Evolutionary conservation across 2,888 invertebrate species (phyloP).

Genomic region (Drosophila koepferae): DNA sequence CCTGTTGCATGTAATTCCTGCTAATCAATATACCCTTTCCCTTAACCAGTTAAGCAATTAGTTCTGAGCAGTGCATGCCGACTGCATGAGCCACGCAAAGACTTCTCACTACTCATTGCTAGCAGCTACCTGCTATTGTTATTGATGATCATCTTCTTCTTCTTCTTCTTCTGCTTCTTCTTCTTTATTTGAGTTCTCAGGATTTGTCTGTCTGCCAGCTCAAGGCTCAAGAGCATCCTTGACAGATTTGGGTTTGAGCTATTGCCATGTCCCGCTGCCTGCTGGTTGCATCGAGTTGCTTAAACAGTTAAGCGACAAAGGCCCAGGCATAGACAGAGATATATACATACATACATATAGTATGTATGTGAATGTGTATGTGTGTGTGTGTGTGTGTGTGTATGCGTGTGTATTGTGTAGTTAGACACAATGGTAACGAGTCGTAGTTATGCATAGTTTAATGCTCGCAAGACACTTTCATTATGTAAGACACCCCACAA

Average conservation of each 20-base stretch:
- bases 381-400: neutral
- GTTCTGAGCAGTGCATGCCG: neutral
- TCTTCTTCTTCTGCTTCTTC: neutral
- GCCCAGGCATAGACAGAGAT: neutral
- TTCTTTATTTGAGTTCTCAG: conserved; percentile 15
- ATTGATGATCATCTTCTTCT: neutral
- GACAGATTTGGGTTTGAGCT: conserved; percentile 30
- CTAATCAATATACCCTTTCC: neutral
- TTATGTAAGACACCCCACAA: conserved; percentile 30
- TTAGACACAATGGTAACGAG: conserved; percentile 10
- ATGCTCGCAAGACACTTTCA: conserved; percentile 21
- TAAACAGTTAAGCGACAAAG: conserved; percentile 13
- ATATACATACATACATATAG: neutral
- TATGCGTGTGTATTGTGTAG: neutral
- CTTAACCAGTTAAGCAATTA: neutral
- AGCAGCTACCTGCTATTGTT: conserved; percentile 9
- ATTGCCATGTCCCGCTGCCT: conserved; percentile 6
- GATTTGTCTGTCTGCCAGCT: conserved; percentile 8
- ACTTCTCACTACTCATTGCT: neutral
- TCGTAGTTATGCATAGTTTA: conserved; percentile 33
- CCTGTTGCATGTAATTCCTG: neutral
- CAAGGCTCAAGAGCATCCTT: conserved; percentile 32
- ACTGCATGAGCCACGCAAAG: neutral
- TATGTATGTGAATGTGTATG: neutral
- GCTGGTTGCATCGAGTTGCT: neutral